Conservation (phyloP, 2,888 invertebrate genomes). For the Anodontia alba region DNA sequence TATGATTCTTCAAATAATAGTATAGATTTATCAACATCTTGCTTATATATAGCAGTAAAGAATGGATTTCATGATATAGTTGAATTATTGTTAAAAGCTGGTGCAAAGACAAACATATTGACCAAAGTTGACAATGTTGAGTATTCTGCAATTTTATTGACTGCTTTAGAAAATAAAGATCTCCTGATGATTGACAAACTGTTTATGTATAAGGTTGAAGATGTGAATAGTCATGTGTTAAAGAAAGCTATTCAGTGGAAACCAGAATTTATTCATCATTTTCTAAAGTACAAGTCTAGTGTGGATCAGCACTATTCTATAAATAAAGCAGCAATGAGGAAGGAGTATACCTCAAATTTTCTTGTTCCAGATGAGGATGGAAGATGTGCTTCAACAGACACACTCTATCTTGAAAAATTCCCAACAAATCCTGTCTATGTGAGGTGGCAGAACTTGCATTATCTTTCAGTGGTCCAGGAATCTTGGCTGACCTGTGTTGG, state of each 20-base stretch:
- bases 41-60: slow-evolving; percentile 79
- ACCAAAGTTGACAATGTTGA: slow-evolving; percentile 85
- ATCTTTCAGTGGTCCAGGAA: slow-evolving; percentile 88
- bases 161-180: slow-evolving; percentile 90
- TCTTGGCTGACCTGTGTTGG: slow-evolving; percentile 95
- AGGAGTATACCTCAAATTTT: slow-evolving; percentile 87
- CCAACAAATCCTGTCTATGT: slow-evolving; percentile 89
- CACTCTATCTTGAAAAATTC: slow-evolving; percentile 60
- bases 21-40: slow-evolving; percentile 60
- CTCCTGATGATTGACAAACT: slow-evolving; percentile 91
- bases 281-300: slow-evolving; percentile 92
- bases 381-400: slow-evolving; percentile 56
- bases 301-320: slow-evolving; percentile 95
- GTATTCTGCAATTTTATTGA: slow-evolving; percentile 86
- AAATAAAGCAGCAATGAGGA: slow-evolving; percentile 93
- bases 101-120: slow-evolving; percentile 92
- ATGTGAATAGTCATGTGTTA: slow-evolving; percentile 88
- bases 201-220: slow-evolving; percentile 92
- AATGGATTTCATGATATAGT: slow-evolving; percentile 88
- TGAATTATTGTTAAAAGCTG: slow-evolving; percentile 90
- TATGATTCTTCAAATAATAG: not conserved
- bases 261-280: slow-evolving; percentile 88
- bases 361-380: slow-evolving; percentile 84
- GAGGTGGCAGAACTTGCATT: slow-evolving; percentile 93
- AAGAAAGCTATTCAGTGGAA: slow-evolving; percentile 87